phyloP scores from a whole-genome alignment of 2,888 invertebrate genomes.

The Sylvicola fuscatus region DNA sequence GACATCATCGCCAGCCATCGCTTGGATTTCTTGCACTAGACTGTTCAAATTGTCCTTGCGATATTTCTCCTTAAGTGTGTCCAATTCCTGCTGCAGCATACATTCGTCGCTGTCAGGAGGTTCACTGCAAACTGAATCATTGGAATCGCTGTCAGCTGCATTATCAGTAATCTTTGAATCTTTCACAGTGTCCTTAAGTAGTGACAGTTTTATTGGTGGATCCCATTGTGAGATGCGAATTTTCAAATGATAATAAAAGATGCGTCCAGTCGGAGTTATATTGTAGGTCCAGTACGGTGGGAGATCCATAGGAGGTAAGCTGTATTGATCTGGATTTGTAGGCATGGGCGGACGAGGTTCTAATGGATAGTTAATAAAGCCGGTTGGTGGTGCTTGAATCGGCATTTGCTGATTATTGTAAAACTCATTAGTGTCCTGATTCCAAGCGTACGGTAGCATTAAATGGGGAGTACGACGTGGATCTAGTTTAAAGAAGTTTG shows the following conservation, averaged over 20 bases:
- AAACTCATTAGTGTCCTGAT: constrained; percentile 23
- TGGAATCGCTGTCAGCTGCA: not conserved
- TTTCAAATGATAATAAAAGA: constrained; percentile 81
- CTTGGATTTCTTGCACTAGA: no score
- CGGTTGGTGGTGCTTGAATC: constrained; percentile 18
- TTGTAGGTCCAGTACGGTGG: constrained; percentile 81
- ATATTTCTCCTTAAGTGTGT: not conserved
- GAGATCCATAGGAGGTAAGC: constrained; percentile 34
- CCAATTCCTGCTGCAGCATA: constrained; percentile 2
- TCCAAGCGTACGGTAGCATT: constrained; percentile 19
- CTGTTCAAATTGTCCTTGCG: not conserved
- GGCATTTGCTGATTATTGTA: constrained; percentile 15
- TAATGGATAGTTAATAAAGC: no score
- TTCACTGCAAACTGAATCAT: constrained; percentile 5
- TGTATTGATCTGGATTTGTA: constrained; percentile 18
- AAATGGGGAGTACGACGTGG: constrained; percentile 15
- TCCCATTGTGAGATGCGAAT: constrained; percentile 60
- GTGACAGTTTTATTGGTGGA: constrained; percentile 30
- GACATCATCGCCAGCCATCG: no score
- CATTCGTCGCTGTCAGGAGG: constrained; percentile 7
- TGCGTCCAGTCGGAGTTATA: constrained; percentile 57
- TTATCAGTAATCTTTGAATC: not conserved
- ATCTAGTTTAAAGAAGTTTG: constrained; percentile 21
- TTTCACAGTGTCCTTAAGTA: constrained; percentile 8
- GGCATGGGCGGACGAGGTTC: constrained; percentile 12